These are phyloP conservation scores for Philereme transversata DNA, from an alignment of 2,888 invertebrate genomes.

Conservation along the genomic window DNA sequence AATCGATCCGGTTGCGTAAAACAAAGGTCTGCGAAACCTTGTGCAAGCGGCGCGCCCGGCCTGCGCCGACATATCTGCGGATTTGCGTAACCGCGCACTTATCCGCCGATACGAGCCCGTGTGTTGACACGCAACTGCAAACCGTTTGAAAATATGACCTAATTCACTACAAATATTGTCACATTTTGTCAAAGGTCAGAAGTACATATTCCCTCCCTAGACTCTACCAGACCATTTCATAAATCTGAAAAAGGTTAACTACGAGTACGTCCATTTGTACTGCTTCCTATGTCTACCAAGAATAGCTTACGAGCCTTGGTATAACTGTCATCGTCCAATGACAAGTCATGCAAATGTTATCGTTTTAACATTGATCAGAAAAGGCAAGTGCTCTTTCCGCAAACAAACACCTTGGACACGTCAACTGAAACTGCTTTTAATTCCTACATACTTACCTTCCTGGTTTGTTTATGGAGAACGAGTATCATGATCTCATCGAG, in stretches of 20 bases:
- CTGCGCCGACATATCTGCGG: conserved; percentile 82
- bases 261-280: no score
- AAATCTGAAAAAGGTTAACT: no score
- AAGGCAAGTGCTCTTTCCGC: conserved; percentile 48
- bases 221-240: no score
- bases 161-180: background rate
- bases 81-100: conserved; percentile 83
- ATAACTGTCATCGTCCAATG: conserved; percentile 45
- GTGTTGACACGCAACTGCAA: conserved; percentile 71
- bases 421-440: conserved; percentile 41
- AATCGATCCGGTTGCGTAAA: conserved; percentile 83
- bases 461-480: conserved; percentile 52
- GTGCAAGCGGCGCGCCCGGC: conserved; percentile 78
- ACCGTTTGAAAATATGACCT: conserved; percentile 46
- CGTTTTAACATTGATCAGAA: conserved; percentile 48
- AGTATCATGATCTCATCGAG: conserved; percentile 70
- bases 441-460: conserved; percentile 41
- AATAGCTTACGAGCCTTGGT: no score
- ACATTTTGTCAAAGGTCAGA: no score
- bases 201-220: no score
- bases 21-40: conserved; percentile 84
- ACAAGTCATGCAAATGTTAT: conserved; percentile 50
- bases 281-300: background rate
- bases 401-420: conserved; percentile 44
- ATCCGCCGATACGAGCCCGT: conserved; percentile 78